These are phyloP conservation scores for Lasaia peninsularis DNA, from an alignment of 1,140 invertebrate genomes.

Conservation along the genomic window DNA sequence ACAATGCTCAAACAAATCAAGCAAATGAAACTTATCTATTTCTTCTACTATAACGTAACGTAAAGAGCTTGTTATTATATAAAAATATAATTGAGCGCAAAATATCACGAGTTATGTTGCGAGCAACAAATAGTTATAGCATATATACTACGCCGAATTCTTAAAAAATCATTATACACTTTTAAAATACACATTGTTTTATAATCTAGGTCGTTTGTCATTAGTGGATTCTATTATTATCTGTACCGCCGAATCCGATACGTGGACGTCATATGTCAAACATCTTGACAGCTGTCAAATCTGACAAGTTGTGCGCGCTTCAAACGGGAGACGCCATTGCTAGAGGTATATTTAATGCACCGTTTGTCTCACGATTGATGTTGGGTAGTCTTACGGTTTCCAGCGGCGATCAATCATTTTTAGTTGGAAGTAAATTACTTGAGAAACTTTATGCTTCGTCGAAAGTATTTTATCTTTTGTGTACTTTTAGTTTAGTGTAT, in stretches of 20 bases:
- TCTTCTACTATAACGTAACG: too few relatives aligned
- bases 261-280: constrained; percentile 21
- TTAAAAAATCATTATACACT: background rate
- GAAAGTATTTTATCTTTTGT: too few relatives aligned
- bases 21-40: too few relatives aligned
- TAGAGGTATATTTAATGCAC: constrained; percentile 12
- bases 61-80: too few relatives aligned
- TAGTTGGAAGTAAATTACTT: background rate
- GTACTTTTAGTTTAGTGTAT: too few relatives aligned
- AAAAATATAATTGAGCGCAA: too few relatives aligned
- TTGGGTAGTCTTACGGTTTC: constrained; percentile 2
- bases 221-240: constrained; percentile 3
- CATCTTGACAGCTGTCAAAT: constrained; percentile 29
- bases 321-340: constrained; percentile 8
- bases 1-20: too few relatives aligned
- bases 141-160: too few relatives aligned
- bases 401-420: constrained; percentile 10
- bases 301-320: constrained; percentile 16
- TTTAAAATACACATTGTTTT: constrained; percentile 2
- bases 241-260: constrained; percentile 7
- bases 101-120: too few relatives aligned
- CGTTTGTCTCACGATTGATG: constrained; percentile 6
- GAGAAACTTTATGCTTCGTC: background rate
- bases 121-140: too few relatives aligned
- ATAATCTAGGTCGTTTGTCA: constrained; percentile 6